Percentiles rank a stretch among this genome's conserved stretches.
Evolutionary conservation across 2,113 vertebrate species (phyloP).

Genomic region (Elephantulus edwardii): DNA sequence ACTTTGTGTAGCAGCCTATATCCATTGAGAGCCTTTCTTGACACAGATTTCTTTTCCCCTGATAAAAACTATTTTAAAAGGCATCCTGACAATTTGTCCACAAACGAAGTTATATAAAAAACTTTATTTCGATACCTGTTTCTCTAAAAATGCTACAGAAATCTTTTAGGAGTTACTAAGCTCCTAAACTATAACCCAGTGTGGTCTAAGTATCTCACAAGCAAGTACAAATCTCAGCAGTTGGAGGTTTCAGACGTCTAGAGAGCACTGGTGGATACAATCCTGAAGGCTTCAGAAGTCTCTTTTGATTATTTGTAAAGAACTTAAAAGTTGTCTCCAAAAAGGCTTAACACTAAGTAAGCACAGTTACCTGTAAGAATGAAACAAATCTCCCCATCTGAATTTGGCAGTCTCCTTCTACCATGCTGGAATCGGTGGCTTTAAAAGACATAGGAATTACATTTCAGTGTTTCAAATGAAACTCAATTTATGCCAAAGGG

Average conservation of each 20-base stretch:
- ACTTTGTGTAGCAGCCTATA: neutral
- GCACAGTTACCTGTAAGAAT: constrained; percentile 93
- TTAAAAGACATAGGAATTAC: constrained; percentile 68
- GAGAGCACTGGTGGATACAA: too few species aligned
- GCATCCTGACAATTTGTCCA: neutral
- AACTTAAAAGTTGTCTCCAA: too few species aligned
- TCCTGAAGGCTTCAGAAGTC: neutral
- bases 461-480: constrained; percentile 35
- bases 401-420: constrained; percentile 97
- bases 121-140: neutral
- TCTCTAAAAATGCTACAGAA: neutral
- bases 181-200: neutral
- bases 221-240: neutral
- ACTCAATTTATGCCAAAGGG: neutral
- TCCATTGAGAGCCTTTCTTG: neutral
- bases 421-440: constrained; percentile 93
- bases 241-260: neutral
- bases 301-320: neutral
- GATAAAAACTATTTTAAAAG: constrained; percentile 24
- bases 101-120: constrained; percentile 12
- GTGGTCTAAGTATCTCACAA: neutral
- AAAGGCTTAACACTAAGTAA: constrained; percentile 17
- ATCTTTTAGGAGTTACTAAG: neutral
- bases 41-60: neutral
- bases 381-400: constrained; percentile 99